These are phyloP conservation scores for Augochlorella aurata DNA, from an alignment of 2,888 invertebrate species.

Conservation along the genomic window DNA sequence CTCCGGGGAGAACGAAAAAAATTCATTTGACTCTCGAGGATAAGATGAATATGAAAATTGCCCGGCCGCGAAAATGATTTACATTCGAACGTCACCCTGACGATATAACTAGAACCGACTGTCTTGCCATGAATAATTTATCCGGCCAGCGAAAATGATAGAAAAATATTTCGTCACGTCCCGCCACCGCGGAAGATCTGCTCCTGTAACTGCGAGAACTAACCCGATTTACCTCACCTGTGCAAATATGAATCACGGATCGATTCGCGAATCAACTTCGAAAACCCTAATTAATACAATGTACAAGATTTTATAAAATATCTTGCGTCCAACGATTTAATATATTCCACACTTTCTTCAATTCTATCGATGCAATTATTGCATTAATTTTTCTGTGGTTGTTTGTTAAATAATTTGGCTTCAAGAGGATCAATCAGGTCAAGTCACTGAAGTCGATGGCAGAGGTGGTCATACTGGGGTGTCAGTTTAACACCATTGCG, in stretches of 20 bases:
- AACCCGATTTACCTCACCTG: background rate
- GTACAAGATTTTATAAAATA: no score
- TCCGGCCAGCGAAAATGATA: slow-evolving; percentile 25
- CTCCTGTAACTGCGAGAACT: background rate
- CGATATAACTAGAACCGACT: slow-evolving; percentile 48
- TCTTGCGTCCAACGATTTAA: no score
- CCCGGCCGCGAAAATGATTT: slow-evolving; percentile 57
- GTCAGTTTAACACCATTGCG: background rate
- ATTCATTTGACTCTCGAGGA: slow-evolving; percentile 66
- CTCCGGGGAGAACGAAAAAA: slow-evolving; percentile 57
- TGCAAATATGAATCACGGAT: no score
- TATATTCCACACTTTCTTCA: background rate
- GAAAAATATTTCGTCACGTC: slow-evolving; percentile 31
- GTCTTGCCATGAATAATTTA: slow-evolving; percentile 57
- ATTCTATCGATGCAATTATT: background rate
- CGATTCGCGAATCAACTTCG: no score
- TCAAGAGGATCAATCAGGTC: background rate
- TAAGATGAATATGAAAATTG: slow-evolving; percentile 67
- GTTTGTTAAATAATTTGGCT: no score
- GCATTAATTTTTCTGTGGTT: background rate
- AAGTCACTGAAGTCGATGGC: background rate
- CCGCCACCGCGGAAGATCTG: background rate
- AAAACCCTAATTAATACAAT: no score
- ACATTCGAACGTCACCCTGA: slow-evolving; percentile 55
- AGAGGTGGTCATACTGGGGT: background rate